A percentile compares a stretch with the other conserved stretches of the same genome.
phyloP scores from a whole-genome alignment of 2,888 invertebrate species.

The Napeogenes sylphis region DNA sequence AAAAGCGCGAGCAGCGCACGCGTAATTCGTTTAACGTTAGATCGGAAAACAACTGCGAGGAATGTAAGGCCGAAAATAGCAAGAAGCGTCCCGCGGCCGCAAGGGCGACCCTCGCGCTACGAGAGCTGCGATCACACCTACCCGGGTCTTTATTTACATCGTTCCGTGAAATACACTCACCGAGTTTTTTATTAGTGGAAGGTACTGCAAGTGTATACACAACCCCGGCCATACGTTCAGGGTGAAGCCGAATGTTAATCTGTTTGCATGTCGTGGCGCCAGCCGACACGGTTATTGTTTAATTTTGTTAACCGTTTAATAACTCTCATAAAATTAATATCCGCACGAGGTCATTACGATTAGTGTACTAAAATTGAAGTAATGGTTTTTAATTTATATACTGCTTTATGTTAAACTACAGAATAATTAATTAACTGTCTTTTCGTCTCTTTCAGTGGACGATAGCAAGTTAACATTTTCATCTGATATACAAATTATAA shows the following conservation, averaged over 20 bases:
- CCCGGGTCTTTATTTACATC: conserved; percentile 69
- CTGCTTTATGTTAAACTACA: not conserved
- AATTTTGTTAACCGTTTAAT: conserved; percentile 22
- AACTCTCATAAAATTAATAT: conserved; percentile 17
- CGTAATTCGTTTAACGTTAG: conserved; percentile 74
- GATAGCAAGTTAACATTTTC: too few relatives aligned
- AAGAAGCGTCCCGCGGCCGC: conserved; percentile 58
- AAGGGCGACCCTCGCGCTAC: conserved; percentile 71
- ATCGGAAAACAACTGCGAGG: conserved; percentile 75
- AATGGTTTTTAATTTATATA: conserved; percentile 7
- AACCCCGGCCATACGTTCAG: conserved; percentile 44
- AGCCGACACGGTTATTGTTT: conserved; percentile 21
- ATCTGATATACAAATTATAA: too few relatives aligned
- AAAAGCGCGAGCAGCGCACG: conserved; percentile 68
- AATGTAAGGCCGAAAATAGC: conserved; percentile 76
- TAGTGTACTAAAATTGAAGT: conserved; percentile 8
- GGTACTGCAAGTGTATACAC: conserved; percentile 45
- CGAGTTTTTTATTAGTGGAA: conserved; percentile 55
- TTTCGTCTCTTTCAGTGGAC: not conserved
- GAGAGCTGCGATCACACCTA: conserved; percentile 40
- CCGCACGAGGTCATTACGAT: conserved; percentile 17
- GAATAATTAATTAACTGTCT: not conserved
- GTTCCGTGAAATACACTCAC: conserved; percentile 56
- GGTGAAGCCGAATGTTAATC: conserved; percentile 37
- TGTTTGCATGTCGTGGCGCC: conserved; percentile 23